Evolutionary conservation across 2,797 vertebrate genomes (phyloP), one percentile per base, ranked within the genome.

Genomic region (Menidia menidia): DNA sequence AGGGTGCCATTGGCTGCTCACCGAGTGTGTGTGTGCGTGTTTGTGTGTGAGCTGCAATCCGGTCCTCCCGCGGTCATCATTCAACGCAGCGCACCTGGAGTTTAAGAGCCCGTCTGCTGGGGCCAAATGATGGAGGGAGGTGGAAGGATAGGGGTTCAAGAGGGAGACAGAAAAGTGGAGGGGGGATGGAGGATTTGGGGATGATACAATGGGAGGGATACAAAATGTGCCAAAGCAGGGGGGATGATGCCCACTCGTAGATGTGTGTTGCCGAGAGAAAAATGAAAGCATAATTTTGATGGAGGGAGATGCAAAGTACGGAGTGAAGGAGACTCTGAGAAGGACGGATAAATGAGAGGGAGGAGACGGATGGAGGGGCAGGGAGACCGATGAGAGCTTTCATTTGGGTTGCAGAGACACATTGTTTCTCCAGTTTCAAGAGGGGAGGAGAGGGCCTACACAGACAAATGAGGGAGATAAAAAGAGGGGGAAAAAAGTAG

Each of bases 71-170:
- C 60, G 77, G 81, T 81, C 73, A 85, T 86, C 68, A 86, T 83
- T 88, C 75, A 86, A 16, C 67, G 75, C 73, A 54, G 41, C 75
- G 64, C 83, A 88, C 83, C 84, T 91, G 84, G 77, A 84, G 74
- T 71, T 67, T 77, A 73, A 71, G 68, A 82, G 69, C 59, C 68
- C 16, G 48, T 75, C 77, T 81, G 77, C 71, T 75, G 70, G 4
- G 3, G 75, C 83, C 81, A 90, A 88, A 81, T 80, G 75, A 84
- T 80, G 51, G 57, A 75, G 66, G 65, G 61, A 45, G 55, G 44
- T 50, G 80, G 44, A 45, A 60, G 71, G 48, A 70, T 12, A 2
- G 16, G 44, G 33, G 13, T 55, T 9, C 45, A 43, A 55, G 57
- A 65, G 63, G 71, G 56, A 78, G 6, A 35, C 9, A 39, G 30